These are phyloP conservation scores for Perithous albicinctus DNA, from an alignment of 2,888 invertebrate species.

Conservation along the genomic window DNA sequence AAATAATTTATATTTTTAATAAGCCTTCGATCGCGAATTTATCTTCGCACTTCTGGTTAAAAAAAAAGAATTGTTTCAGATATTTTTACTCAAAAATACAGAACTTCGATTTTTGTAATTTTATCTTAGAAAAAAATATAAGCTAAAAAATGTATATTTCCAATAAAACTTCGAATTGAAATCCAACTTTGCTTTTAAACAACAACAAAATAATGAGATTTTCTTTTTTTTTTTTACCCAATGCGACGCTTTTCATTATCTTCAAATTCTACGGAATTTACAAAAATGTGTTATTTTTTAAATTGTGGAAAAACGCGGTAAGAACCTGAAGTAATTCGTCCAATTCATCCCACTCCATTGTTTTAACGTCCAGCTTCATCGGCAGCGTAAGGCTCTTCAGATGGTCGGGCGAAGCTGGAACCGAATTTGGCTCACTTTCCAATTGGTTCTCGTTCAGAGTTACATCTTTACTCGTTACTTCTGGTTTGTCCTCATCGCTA, in stretches of 20 bases:
- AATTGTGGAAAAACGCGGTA: no score
- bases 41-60: not conserved
- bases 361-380: constrained; percentile 88
- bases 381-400: constrained; percentile 87
- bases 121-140: no score
- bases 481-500: constrained; percentile 76
- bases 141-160: no score
- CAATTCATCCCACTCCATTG: constrained; percentile 90
- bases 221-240: no score
- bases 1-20: no score
- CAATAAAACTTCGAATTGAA: no score
- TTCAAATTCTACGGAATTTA: no score
- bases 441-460: constrained; percentile 74
- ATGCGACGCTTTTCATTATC: no score
- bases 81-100: not conserved
- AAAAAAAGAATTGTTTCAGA: not conserved
- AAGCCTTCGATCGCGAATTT: not conserved
- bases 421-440: constrained; percentile 79
- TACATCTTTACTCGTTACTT: constrained; percentile 74
- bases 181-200: no score
- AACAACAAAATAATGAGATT: no score
- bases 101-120: no score
- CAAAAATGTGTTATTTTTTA: no score
- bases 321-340: constrained; percentile 88
- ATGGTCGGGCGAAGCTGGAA: constrained; percentile 82